Percentiles rank a stretch among this genome's conserved stretches.
Conservation (phyloP, 2,797 vertebrate species). For the Sebastes iracundus region DNA sequence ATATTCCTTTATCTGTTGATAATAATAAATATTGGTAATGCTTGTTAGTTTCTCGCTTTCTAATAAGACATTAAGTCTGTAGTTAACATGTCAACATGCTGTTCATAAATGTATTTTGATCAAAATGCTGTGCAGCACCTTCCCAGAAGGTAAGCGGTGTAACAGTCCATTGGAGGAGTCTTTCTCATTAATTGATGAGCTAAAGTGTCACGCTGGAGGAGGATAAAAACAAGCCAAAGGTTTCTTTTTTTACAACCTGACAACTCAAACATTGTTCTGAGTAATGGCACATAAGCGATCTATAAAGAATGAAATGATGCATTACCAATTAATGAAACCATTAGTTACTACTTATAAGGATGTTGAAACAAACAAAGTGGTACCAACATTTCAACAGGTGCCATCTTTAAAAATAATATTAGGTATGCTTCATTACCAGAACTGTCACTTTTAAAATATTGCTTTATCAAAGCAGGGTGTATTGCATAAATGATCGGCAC, state of each 20-base stretch:
- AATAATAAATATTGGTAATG: not conserved
- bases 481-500: not conserved
- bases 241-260: not conserved
- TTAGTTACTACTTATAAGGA: not conserved
- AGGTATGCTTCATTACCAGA: not conserved
- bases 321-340: not conserved
- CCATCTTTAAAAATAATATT: not conserved
- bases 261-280: not conserved
- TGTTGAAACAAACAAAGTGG: not conserved
- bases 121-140: not conserved
- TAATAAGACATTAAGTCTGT: too few species aligned
- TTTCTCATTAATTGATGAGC: not conserved
- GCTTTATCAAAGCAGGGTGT: not conserved
- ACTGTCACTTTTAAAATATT: not conserved
- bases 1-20: too few species aligned
- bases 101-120: not conserved
- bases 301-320: not conserved
- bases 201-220: not conserved
- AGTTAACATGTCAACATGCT: not conserved
- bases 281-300: not conserved
- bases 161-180: not conserved
- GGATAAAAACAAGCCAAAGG: not conserved
- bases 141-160: not conserved
- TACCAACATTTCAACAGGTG: not conserved
- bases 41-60: not conserved